Percentiles rank a stretch among this genome's conserved stretches.
These are phyloP conservation scores for Scomber japonicus DNA, from an alignment of 2,113 vertebrate species.

Conservation along the genomic window DNA sequence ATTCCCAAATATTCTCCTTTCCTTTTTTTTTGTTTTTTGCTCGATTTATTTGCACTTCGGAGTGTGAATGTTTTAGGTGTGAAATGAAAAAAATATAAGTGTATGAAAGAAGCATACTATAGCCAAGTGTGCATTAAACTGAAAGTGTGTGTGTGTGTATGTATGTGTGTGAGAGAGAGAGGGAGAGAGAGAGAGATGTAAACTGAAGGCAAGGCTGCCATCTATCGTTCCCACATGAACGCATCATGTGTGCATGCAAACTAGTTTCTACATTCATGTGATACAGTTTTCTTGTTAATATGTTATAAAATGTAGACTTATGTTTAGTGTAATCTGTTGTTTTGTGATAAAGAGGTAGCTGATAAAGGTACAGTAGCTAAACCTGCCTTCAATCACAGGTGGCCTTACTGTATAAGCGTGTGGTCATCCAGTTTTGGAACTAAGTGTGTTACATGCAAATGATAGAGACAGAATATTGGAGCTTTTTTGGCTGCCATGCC, in stretches of 20 bases:
- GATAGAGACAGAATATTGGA: neutral
- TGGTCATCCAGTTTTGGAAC: neutral
- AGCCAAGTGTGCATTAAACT: constrained; percentile 1
- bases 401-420: neutral
- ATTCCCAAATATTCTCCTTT: constrained; percentile 11
- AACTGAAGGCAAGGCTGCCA: constrained; percentile 75
- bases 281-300: neutral
- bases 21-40: neutral
- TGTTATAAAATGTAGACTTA: neutral
- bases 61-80: constrained; percentile 10
- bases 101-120: neutral
- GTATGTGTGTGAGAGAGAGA: constrained; percentile 8
- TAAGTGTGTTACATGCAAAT: neutral
- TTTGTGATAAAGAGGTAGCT: neutral
- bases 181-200: too few relatives aligned
- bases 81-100: neutral
- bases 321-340: neutral
- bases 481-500: neutral
- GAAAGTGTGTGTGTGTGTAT: constrained; percentile 11
- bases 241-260: neutral
- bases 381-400: neutral
- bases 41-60: constrained; percentile 8
- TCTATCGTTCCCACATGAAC: constrained; percentile 65
- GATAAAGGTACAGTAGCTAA: too few relatives aligned
- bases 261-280: neutral